Evolutionary conservation across 2,113 vertebrate genomes (phyloP), one percentile per base, ranked within the genome.

Genomic region (Archocentrus centrarchus): DNA sequence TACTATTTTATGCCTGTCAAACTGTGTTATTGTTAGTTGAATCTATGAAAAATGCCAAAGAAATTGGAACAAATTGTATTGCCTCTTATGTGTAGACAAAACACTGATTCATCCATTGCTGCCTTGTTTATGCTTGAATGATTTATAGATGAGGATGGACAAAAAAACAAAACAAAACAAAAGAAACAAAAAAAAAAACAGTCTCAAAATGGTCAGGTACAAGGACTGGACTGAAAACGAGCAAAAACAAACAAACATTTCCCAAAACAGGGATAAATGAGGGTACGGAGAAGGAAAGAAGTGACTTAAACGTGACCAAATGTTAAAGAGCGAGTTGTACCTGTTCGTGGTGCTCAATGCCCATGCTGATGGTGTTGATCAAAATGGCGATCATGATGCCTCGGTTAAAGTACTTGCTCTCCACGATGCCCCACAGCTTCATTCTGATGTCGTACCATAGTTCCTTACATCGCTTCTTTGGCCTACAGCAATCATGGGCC

Each of bases 351-450:
- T 99, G 97, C 91, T 99, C 98, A 0, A 99, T 99, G 85, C 98
- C 98, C 98, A 99, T 99, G 92, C 98, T 99, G 95, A 99, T 96
- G 2, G 98, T 99, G 91, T 99, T 99, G 92, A 99, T 98, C 3
- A 99, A 95, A 88, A 99, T 99, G 77, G 98, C 98, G 14, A 98
- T 97, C 98, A 99, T 99, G 94, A 99, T 99, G 77, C 98, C 98
- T 20, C 98, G 94, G 94, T 97, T 99, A 95, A 99, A 99, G 93
- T 99, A 99, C 61, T 99, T 99, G 96, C 98, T 99, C 94, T 99
- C 98, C 91, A 99, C 98, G 27, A 99, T 99, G 75, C 96, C 94
- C 91, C 97, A 96, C 81, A 99, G 96, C 89, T 97, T 99, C 89
- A 93, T 91, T 50, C 97, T 95, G 0, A 92, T 95, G 89, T 97